These are phyloP conservation scores for Tetanocera ferruginea DNA, from an alignment of 2,888 invertebrate genomes.

Conservation along the genomic window DNA sequence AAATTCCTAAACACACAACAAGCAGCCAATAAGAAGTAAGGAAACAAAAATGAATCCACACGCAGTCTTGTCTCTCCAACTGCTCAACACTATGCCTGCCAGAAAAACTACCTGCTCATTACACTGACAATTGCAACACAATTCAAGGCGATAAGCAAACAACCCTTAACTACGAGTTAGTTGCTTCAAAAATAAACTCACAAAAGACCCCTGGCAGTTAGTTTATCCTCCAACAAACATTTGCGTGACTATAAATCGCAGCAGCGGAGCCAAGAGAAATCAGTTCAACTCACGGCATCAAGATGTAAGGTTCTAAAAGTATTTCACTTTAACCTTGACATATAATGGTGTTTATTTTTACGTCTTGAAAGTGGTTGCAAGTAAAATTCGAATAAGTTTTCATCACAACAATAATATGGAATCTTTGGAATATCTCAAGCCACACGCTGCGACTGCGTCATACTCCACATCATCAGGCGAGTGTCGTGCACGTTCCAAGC, in stretches of 20 bases:
- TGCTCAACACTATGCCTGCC: no score
- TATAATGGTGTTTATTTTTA: background rate
- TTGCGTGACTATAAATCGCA: constrained; percentile 5
- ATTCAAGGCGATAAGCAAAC: no score
- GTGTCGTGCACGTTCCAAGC: background rate
- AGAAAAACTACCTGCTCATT: background rate
- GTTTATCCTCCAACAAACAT: no score
- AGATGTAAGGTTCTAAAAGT: background rate
- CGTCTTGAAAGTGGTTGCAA: background rate
- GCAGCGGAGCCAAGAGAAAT: background rate
- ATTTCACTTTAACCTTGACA: background rate
- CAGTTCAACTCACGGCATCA: constrained; percentile 22
- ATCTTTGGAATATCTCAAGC: background rate
- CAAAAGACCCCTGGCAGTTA: no score
- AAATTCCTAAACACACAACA: background rate
- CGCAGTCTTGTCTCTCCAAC: no score
- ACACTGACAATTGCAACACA: no score
- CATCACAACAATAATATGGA: background rate
- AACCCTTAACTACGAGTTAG: background rate
- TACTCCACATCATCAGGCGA: background rate
- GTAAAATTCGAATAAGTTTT: background rate
- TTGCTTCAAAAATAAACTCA: no score
- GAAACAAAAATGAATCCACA: no score
- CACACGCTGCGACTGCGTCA: background rate
- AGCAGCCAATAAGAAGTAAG: background rate